Conservation (phyloP, 1,140 invertebrate species). For the Watersipora subatra region DNA sequence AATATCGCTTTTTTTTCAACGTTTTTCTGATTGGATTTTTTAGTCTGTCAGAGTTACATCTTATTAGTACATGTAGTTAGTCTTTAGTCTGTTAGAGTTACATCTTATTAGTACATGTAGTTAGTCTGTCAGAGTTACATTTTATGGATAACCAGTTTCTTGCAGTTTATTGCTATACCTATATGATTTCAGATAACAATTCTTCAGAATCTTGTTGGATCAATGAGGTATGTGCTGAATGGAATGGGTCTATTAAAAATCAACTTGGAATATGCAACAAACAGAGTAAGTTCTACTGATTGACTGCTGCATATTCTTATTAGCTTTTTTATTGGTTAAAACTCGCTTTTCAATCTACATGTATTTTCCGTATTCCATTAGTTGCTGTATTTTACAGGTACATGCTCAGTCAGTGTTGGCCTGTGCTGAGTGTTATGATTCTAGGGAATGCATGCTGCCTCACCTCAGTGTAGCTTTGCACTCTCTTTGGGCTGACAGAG, state of each 20-base stretch:
- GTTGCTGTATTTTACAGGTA: constrained; percentile 28
- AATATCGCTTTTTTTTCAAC: too few relatives aligned
- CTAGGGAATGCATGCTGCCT: constrained; percentile 28
- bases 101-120: too few relatives aligned
- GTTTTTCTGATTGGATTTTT: too few relatives aligned
- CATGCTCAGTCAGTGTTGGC: constrained; percentile 38
- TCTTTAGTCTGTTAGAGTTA: too few relatives aligned
- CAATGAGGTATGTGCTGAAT: constrained; percentile 55
- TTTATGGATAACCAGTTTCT: too few relatives aligned
- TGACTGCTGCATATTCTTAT: too few relatives aligned
- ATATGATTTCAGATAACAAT: constrained; percentile 46
- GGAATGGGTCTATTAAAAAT: constrained; percentile 54
- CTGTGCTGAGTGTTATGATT: constrained; percentile 37
- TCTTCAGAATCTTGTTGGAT: constrained; percentile 52
- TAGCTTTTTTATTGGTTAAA: constrained; percentile 9
- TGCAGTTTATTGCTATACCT: not conserved
- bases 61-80: too few relatives aligned
- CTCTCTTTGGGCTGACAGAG: constrained; percentile 41
- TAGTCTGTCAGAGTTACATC: too few relatives aligned
- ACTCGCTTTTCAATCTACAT: constrained; percentile 10
- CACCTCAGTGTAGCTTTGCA: constrained; percentile 27
- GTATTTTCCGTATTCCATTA: not conserved
- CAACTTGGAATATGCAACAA: constrained; percentile 48
- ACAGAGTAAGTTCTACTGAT: constrained; percentile 41
- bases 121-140: too few relatives aligned